Base-by-base conservation (phyloP, 1,140 invertebrate genomes). In the Hermatobates lingyangjiaoensis region DNA sequence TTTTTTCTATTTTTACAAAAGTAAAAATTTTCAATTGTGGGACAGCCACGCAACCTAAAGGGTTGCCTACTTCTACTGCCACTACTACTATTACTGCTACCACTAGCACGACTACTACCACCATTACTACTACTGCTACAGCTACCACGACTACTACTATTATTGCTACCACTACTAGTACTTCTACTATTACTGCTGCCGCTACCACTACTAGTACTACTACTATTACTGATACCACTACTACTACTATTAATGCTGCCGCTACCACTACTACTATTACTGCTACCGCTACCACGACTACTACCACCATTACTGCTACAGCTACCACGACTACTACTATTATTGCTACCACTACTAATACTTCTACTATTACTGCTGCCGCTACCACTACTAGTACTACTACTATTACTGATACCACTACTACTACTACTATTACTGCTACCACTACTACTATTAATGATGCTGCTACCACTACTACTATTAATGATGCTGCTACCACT, bases 371-470 rank as follows among this genome's bases (percentile, higher is more conserved):
- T 20, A 42, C 40, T 42, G 20, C 7, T 42, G 7, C 40, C 20
- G 20, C 40, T 42, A 42, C 40, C 40, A 12, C 40, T 42, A 42
- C 40, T 42, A 42, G 18, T 42, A 42, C 40, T 20, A 42, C 40
- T 42, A 42, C 40, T 20, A 42, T 20, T 42, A 42, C 40, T 20
- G 20, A 12, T 42, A 7, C 40, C 40, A 42, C 7, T 42, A 42
- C 40, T 42, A 42, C 40, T 12, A 42, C 40, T 20, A 42, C 20
- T 12, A 34, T n/a, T 20, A 42, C 40, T 42, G 20, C 40, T 20
- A 42, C 40, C 7, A 42, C 40, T 20, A 42, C 40, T 20, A 42
- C 40, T 20, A 42, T n/a, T n/a, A n/a, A n/a, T n/a, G n/a, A n/a
- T n/a, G n/a, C n/a, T n/a, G n/a, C n/a, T n/a, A n/a, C 40, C 18